Evolutionary conservation across 2,113 vertebrate species (phyloP).

Genomic region (Fregata magnificens): DNA sequence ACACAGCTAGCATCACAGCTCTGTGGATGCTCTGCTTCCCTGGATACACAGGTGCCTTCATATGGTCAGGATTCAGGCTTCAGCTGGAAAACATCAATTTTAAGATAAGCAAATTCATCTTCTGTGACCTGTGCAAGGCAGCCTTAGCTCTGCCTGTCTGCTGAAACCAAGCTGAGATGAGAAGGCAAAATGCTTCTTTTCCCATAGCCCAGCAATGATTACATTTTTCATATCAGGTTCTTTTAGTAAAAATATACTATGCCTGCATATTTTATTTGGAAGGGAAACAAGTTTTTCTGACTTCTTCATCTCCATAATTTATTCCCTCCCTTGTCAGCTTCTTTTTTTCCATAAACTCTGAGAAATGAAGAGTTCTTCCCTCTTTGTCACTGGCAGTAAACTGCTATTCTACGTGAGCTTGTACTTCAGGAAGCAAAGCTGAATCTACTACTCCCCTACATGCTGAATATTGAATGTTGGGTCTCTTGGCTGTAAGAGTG

Average conservation of each 20-base stretch:
- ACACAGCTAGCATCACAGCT: not conserved
- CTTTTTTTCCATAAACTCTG: not conserved
- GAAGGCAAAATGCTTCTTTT: conserved; percentile 26
- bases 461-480: not conserved
- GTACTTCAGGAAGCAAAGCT: not conserved
- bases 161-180: not conserved
- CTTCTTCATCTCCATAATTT: not conserved
- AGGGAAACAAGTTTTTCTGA: not conserved
- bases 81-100: not conserved
- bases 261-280: not conserved
- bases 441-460: not conserved
- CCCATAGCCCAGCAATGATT: not conserved
- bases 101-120: not conserved
- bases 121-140: not conserved
- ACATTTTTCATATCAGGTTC: not conserved
- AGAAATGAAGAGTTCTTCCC: not conserved
- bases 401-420: not conserved
- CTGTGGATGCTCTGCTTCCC: not conserved
- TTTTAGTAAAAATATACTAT: not conserved
- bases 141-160: not conserved
- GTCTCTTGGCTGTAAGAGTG: not conserved
- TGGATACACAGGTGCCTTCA: not conserved
- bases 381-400: not conserved
- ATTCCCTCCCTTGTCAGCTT: not conserved
- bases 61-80: not conserved